Conservation (phyloP, 2,113 vertebrate species). For the Solea solea region DNA sequence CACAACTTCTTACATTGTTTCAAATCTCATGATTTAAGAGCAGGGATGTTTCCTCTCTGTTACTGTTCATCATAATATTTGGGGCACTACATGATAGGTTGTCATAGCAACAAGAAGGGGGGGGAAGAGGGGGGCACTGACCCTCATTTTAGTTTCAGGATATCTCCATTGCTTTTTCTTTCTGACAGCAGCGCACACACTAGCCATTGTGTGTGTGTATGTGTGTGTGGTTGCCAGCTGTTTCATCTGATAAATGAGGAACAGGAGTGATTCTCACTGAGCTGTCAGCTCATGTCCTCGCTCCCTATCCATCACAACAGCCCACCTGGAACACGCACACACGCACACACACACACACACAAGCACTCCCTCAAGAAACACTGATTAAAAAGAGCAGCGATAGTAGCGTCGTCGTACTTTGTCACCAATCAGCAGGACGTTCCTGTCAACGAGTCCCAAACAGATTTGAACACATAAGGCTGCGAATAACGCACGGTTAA, state of each 20-base stretch:
- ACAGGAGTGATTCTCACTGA: constrained; percentile 53
- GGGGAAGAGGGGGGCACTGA: constrained; percentile 23
- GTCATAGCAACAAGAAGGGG: constrained; percentile 67
- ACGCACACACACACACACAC: constrained; percentile 2
- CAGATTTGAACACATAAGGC: background rate
- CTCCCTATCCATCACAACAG: constrained; percentile 58
- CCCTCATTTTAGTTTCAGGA: constrained; percentile 47
- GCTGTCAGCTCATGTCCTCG: constrained; percentile 53
- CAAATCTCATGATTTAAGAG: constrained; percentile 2
- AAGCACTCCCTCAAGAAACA: constrained; percentile 5
- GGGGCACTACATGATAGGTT: constrained; percentile 56
- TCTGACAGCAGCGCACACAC: background rate
- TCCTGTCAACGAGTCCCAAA: background rate
- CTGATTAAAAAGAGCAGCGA: constrained; percentile 4
- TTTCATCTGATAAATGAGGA: constrained; percentile 69
- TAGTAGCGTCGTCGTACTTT: constrained; percentile 14
- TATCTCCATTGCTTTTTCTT: constrained; percentile 16
- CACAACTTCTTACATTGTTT: background rate
- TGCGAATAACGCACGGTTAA: background rate
- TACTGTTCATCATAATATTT: constrained; percentile 48
- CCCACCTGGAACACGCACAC: constrained; percentile 37
- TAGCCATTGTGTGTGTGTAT: constrained; percentile 21
- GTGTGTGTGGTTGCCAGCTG: constrained; percentile 29
- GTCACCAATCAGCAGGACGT: constrained; percentile 2
- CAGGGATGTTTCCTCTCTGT: background rate